These are phyloP conservation scores for Porites australiensis DNA, from an alignment of 64 coral and sea anemone species.

Conservation along the genomic window DNA sequence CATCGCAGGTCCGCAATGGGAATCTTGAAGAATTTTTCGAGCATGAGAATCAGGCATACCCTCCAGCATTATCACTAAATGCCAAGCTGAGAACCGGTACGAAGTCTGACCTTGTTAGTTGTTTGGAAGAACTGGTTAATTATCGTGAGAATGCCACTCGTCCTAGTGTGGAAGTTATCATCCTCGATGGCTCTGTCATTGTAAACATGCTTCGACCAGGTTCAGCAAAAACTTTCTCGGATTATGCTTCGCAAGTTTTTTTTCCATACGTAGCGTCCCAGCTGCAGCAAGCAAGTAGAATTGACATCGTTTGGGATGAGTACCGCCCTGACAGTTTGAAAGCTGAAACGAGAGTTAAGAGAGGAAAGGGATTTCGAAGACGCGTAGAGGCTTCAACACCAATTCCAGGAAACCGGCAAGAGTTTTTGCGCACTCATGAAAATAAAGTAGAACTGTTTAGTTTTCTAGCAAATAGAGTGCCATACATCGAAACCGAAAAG, in stretches of 20 bases:
- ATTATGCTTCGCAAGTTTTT: constrained; percentile 64
- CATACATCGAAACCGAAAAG: constrained; percentile 39
- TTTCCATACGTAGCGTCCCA: constrained; percentile 56
- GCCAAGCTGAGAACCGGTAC: constrained; percentile 50
- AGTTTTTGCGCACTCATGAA: constrained; percentile 54
- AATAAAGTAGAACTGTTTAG: constrained; percentile 76
- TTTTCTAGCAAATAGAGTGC: constrained; percentile 38
- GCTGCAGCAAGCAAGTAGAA: neutral
- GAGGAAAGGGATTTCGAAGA: constrained; percentile 48
- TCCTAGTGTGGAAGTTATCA: constrained; percentile 42
- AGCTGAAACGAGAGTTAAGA: constrained; percentile 29
- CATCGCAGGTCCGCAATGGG: too few relatives aligned
- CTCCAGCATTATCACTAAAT: constrained; percentile 42
- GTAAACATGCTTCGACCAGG: constrained; percentile 71
- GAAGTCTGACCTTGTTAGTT: constrained; percentile 62
- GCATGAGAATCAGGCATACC: too few relatives aligned
- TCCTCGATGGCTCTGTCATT: constrained; percentile 70
- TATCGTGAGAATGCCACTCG: constrained; percentile 24
- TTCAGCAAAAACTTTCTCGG: constrained; percentile 47
- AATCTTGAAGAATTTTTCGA: constrained; percentile 39
- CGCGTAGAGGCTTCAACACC: constrained; percentile 25
- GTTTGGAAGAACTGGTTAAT: constrained; percentile 4
- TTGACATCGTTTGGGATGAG: constrained; percentile 21
- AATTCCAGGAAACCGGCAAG: constrained; percentile 76
- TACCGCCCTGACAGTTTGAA: constrained; percentile 24